These are phyloP conservation scores for Formicarius rufipectus DNA, from an alignment of 2,113 vertebrate genomes.

Conservation along the genomic window DNA sequence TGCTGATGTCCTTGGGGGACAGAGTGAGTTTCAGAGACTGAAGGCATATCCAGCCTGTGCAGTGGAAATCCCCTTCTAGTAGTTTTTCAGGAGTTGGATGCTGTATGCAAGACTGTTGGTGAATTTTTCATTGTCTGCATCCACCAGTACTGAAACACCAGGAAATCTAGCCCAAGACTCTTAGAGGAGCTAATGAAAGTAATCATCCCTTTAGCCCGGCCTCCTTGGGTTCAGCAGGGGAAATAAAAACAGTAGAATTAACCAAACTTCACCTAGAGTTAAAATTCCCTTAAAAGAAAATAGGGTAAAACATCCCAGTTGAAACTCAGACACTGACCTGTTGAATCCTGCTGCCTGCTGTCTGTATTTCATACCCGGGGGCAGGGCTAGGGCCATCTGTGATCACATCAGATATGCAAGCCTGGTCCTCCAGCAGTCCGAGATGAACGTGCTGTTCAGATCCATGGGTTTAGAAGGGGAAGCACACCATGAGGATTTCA, in stretches of 20 bases:
- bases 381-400: not conserved
- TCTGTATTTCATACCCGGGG: not conserved
- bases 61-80: not conserved
- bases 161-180: not conserved
- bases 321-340: constrained; percentile 33
- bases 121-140: not conserved
- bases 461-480: not conserved
- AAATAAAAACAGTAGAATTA: not conserved
- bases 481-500: not conserved
- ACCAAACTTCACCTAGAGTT: not conserved
- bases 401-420: not conserved
- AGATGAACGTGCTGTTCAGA: not conserved
- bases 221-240: not conserved
- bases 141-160: not conserved
- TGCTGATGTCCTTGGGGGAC: not conserved
- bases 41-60: not conserved
- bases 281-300: not conserved
- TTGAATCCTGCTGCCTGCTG: constrained; percentile 21
- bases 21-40: not conserved
- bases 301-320: not conserved
- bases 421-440: not conserved
- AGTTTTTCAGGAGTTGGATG: not conserved
- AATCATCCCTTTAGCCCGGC: not conserved
- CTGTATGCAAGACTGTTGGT: not conserved
- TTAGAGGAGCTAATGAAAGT: not conserved